These are phyloP conservation scores for Microplitis demolitor DNA, from an alignment of 1,140 invertebrate species.

Conservation along the genomic window DNA sequence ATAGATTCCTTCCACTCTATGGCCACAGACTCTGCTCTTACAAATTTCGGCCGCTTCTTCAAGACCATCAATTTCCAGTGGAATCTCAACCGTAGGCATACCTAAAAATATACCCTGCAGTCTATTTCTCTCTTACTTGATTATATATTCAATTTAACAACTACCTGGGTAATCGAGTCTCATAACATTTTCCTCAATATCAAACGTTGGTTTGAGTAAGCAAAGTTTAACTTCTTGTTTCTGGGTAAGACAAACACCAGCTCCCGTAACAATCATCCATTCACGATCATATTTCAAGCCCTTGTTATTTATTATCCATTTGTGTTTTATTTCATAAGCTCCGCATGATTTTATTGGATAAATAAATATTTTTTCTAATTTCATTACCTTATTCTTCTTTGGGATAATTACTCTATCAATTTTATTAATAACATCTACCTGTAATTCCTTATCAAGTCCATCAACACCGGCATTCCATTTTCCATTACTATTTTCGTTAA, in stretches of 20 bases:
- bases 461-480: background rate
- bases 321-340: slow-evolving; percentile 68
- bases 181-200: slow-evolving; percentile 67
- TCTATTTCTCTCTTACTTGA: slow-evolving; percentile 16
- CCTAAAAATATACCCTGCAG: slow-evolving; percentile 47
- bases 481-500: background rate
- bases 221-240: slow-evolving; percentile 83
- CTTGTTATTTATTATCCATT: slow-evolving; percentile 75
- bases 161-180: slow-evolving; percentile 73
- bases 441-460: background rate
- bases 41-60: slow-evolving; percentile 60
- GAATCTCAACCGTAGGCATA: slow-evolving; percentile 58
- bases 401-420: background rate
- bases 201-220: slow-evolving; percentile 76
- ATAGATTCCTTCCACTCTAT: slow-evolving; percentile 77
- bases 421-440: background rate
- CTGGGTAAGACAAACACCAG: slow-evolving; percentile 84
- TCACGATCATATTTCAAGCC: slow-evolving; percentile 88
- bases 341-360: slow-evolving; percentile 96
- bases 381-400: slow-evolving; percentile 22
- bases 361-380: slow-evolving; percentile 70
- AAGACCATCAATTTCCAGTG: slow-evolving; percentile 46
- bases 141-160: slow-evolving; percentile 13
- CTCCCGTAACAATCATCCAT: slow-evolving; percentile 87
- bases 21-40: slow-evolving; percentile 83